Percentiles rank a stretch among this genome's conserved stretches.
These are phyloP conservation scores for Sylvia borin DNA, from an alignment of 2,797 vertebrate genomes.

Conservation along the genomic window DNA sequence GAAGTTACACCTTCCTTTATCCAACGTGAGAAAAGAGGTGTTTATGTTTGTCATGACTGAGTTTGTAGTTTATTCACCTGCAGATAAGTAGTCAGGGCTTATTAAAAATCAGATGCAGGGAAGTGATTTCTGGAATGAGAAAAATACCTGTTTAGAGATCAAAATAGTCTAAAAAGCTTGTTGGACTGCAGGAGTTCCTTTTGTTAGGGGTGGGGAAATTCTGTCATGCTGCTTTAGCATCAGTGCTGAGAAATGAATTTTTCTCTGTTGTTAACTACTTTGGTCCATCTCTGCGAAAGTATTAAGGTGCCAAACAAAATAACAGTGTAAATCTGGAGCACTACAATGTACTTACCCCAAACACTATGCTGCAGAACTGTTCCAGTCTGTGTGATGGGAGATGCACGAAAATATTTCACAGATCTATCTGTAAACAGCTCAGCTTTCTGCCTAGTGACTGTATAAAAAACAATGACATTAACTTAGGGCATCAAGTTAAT, in stretches of 20 bases:
- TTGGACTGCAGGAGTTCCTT: background rate
- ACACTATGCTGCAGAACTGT: background rate
- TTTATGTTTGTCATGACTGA: background rate
- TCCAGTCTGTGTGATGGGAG: background rate
- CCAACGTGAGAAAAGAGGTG: background rate
- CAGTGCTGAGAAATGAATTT: background rate
- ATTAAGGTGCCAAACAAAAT: background rate
- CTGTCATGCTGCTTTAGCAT: background rate
- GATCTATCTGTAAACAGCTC: background rate
- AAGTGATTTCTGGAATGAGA: background rate
- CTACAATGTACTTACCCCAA: background rate
- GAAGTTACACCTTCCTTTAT: background rate
- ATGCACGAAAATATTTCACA: background rate
- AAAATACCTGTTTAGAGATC: background rate
- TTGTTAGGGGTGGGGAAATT: background rate
- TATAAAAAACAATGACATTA: background rate
- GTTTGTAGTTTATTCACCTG: background rate
- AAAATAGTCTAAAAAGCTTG: background rate
- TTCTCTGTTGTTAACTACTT: background rate
- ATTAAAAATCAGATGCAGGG: background rate
- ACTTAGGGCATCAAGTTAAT: background rate
- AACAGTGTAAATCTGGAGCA: background rate
- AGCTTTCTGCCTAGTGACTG: background rate
- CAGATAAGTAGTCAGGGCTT: background rate
- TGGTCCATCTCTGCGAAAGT: background rate